Evolutionary conservation across 2,113 vertebrate genomes (phyloP).

Genomic region (Alosa alosa): DNA sequence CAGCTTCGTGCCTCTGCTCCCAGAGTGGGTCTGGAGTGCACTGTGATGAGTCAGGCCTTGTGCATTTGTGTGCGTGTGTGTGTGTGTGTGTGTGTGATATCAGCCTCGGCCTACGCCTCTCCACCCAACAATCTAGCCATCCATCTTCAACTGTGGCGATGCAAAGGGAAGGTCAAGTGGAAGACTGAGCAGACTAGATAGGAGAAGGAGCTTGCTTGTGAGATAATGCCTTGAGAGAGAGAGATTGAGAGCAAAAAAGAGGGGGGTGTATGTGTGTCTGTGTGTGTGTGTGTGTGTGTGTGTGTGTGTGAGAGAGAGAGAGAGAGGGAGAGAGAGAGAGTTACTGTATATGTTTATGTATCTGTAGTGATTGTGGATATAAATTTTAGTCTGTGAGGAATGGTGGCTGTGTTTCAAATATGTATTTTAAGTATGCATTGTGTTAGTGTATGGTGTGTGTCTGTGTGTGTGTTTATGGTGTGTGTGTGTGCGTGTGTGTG

Average conservation of each 20-base stretch:
- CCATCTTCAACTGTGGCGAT: neutral
- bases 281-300: neutral
- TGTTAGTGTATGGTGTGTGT: neutral
- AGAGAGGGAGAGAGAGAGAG: neutral
- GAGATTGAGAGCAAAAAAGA: neutral
- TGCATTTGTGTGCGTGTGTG: neutral
- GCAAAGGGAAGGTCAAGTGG: neutral
- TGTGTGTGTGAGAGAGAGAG: neutral
- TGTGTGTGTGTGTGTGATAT: neutral
- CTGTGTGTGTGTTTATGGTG: neutral
- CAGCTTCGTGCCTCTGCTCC: neutral
- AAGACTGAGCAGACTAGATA: neutral
- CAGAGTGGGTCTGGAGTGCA: neutral
- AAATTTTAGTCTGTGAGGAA: no score
- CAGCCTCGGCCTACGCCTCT: neutral
- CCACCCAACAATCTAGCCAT: constrained; percentile 4
- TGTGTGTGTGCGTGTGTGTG: neutral
- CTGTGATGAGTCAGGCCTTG: constrained; percentile 2
- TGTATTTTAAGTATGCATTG: no score
- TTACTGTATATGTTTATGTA: neutral
- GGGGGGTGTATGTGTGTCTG: neutral
- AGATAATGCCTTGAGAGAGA: constrained; percentile 6
- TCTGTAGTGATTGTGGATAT: no score
- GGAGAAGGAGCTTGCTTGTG: neutral
- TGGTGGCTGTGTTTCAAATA: no score